These are phyloP conservation scores for Scaeva pyrastri DNA, from an alignment of 2,888 invertebrate species.

Conservation along the genomic window DNA sequence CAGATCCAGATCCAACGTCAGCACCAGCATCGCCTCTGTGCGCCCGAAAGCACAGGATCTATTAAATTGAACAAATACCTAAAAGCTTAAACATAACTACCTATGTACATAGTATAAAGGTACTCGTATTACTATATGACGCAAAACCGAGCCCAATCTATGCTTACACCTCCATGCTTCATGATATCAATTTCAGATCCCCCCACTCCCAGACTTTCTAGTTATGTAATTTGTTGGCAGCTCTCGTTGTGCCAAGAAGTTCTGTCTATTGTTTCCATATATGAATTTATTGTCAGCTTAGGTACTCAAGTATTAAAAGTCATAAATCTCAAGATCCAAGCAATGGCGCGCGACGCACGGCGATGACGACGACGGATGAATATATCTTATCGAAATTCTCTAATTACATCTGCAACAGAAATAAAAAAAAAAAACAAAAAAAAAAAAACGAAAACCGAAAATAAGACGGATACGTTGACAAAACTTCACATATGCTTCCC, in stretches of 20 bases:
- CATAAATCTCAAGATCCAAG: neutral
- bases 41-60: neutral
- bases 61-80: neutral
- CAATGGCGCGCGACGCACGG: no score
- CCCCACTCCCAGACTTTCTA: neutral
- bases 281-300: slow-evolving; percentile 5
- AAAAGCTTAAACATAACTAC: no score
- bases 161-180: neutral
- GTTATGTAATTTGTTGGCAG: neutral
- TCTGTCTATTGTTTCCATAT: neutral
- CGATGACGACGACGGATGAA: neutral
- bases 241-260: neutral
- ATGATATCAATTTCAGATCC: slow-evolving; percentile 8
- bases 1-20: neutral
- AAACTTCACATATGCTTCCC: slow-evolving; percentile 4
- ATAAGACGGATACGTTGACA: slow-evolving; percentile 1
- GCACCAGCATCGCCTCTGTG: neutral
- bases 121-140: no score
- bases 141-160: no score
- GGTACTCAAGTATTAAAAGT: slow-evolving; percentile 1
- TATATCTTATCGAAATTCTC: slow-evolving; percentile 1
- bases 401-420: no score
- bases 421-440: no score
- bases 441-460: neutral
- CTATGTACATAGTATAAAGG: no score